phyloP scores from a whole-genome alignment of 2,888 invertebrate genomes.

The Mythimna vitellina region DNA sequence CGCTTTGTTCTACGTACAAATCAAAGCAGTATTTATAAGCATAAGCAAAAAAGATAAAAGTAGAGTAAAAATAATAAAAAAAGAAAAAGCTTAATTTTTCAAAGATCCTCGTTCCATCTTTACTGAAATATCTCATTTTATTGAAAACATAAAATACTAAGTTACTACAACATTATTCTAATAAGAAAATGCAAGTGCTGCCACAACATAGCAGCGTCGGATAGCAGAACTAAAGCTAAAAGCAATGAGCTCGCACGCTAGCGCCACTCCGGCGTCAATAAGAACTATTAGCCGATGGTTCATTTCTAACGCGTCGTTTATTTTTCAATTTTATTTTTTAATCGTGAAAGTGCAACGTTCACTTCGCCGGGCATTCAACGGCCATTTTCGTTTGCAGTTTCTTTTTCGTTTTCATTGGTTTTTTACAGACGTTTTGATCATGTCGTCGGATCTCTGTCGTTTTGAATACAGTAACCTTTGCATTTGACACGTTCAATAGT shows the following conservation, averaged over 20 bases:
- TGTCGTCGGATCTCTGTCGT: conserved; percentile 73
- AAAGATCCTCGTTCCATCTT: neutral
- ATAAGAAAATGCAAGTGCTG: conserved; percentile 75
- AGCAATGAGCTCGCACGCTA: conserved; percentile 65
- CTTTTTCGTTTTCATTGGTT: conserved; percentile 86
- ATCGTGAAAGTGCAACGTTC: conserved; percentile 90
- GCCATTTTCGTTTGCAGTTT: conserved; percentile 84
- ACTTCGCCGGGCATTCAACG: conserved; percentile 86
- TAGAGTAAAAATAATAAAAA: neutral
- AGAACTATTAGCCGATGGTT: conserved; percentile 83
- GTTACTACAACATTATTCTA: conserved; percentile 46
- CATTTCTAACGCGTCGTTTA: conserved; percentile 82
- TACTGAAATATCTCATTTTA: neutral
- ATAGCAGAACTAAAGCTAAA: conserved; percentile 84
- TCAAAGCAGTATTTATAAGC: neutral
- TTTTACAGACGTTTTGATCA: conserved; percentile 86
- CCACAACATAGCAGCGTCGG: conserved; percentile 78
- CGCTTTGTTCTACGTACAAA: neutral
- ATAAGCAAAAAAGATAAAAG: neutral
- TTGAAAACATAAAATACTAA: neutral
- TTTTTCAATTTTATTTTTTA: conserved; percentile 85
- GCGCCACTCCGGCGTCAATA: conserved; percentile 78
- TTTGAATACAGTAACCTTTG: conserved; percentile 62
- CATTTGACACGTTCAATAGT: conserved; percentile 51
- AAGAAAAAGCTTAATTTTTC: neutral